Conservation (phyloP, 2,797 vertebrate genomes). For the Enteromius mattozi region DNA sequence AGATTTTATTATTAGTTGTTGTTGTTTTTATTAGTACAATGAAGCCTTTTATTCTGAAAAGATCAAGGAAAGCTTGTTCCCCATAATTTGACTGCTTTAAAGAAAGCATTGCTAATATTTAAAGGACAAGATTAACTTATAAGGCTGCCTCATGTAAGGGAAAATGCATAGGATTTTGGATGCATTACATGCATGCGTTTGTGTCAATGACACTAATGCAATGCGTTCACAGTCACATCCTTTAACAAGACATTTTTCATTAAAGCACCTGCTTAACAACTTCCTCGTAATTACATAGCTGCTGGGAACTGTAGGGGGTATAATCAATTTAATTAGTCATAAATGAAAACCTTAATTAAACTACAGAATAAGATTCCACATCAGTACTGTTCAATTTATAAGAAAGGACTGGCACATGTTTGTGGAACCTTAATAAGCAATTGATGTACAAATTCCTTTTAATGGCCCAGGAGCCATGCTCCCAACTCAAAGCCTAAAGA, state of each 20-base stretch:
- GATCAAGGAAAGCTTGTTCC: neutral
- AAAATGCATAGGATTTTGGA: neutral
- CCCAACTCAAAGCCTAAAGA: neutral
- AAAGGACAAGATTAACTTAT: neutral
- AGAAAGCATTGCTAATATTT: neutral
- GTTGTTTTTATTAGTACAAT: neutral
- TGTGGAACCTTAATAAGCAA: constrained; percentile 12
- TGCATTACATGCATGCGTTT: constrained; percentile 10
- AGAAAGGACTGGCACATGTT: constrained; percentile 37
- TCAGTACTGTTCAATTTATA: constrained; percentile 47
- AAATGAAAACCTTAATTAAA: constrained; percentile 60
- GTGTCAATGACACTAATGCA: constrained; percentile 18
- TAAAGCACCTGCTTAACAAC: constrained; percentile 54
- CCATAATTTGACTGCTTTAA: neutral
- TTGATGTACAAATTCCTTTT: constrained; percentile 17
- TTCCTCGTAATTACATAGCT: constrained; percentile 56
- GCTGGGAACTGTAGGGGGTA: constrained; percentile 53
- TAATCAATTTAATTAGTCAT: constrained; percentile 61
- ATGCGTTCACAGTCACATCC: constrained; percentile 18
- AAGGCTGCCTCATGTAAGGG: neutral
- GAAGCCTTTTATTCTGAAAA: neutral
- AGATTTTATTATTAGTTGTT: neutral
- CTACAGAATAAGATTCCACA: constrained; percentile 43
- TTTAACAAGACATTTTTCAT: constrained; percentile 50
- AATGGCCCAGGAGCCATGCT: neutral